These are phyloP conservation scores for Heliconius hermathena DNA, from an alignment of 1,140 invertebrate genomes.

Conservation along the genomic window DNA sequence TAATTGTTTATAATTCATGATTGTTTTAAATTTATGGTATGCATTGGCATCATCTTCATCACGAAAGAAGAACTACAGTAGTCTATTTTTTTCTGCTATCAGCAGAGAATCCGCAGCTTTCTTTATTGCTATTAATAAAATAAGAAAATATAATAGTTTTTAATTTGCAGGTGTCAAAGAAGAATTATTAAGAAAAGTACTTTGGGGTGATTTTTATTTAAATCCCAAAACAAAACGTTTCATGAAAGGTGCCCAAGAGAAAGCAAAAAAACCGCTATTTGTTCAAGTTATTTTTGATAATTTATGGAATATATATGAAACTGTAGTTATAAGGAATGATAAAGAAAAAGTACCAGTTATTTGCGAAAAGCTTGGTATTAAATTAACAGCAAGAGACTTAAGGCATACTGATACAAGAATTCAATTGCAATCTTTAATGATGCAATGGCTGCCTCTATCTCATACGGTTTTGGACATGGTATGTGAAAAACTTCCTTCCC, in stretches of 20 bases:
- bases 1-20: too few relatives aligned
- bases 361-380: constrained; percentile 90
- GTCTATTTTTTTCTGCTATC: too few relatives aligned
- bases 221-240: constrained; percentile 94
- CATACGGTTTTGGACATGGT: constrained; percentile 91
- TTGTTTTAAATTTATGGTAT: too few relatives aligned
- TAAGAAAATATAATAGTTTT: neutral
- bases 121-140: too few relatives aligned
- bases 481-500: constrained; percentile 90
- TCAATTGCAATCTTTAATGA: constrained; percentile 91
- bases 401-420: constrained; percentile 89
- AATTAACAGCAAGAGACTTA: constrained; percentile 89
- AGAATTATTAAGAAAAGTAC: constrained; percentile 87
- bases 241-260: constrained; percentile 95
- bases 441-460: constrained; percentile 95
- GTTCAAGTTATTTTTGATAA: constrained; percentile 98
- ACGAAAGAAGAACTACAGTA: too few relatives aligned
- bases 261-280: constrained; percentile 97
- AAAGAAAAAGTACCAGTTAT: constrained; percentile 92
- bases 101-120: too few relatives aligned
- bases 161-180: constrained; percentile 77
- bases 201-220: constrained; percentile 98
- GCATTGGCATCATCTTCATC: too few relatives aligned
- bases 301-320: constrained; percentile 96
- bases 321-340: constrained; percentile 89